Evolutionary conservation across 2,797 vertebrate genomes (phyloP), one percentile per base, ranked within the genome.

Genomic region (Vipera ursinii): DNA sequence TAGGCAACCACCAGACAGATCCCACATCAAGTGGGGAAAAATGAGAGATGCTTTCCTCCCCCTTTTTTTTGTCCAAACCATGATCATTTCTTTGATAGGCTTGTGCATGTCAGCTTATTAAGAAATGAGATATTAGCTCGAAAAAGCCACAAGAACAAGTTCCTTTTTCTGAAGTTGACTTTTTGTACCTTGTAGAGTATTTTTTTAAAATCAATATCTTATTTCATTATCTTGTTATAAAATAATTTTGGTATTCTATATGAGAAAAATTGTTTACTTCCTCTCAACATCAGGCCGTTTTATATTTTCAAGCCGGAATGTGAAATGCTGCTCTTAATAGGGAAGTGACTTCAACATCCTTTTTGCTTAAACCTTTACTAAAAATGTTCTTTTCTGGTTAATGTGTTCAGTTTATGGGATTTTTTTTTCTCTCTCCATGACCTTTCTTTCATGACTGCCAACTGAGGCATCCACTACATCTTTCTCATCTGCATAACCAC

Each of bases 351-450:
- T 94, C 93, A 95, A 95, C 95, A 96, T 95, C 94, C 94, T 94
- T 96, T 82, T 96, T 95, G 91, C 93, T 95, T 94, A 96, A 95
- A 95, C 95, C 95, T 94, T 96, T 95, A 96, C 91, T 55, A 91
- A 96, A 93, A 93, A 91, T 96, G 94, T 95, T 94, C 93, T 96
- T 96, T 92, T 92, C 95, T 93, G 93, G 92, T 95, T 96, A 96
- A 96, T 96, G 94, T 94, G 95, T 92, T 93, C 95, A 96, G 93
- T 96, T 96, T 97, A 96, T 96, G 96, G 95, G 94, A 93, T 94
- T 96, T 94, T 95, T 94, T 95, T 95, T 12, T 2, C 7, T 2
- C 3, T 38, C 15, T 15, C 14, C 93, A 93, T 96, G 96, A 96
- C 97, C 97, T 96, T 97, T 96, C 95, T 95, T 95, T 95, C 94